Evolutionary conservation across 2,113 vertebrate genomes (phyloP).

Genomic region (Ochotona princeps): DNA sequence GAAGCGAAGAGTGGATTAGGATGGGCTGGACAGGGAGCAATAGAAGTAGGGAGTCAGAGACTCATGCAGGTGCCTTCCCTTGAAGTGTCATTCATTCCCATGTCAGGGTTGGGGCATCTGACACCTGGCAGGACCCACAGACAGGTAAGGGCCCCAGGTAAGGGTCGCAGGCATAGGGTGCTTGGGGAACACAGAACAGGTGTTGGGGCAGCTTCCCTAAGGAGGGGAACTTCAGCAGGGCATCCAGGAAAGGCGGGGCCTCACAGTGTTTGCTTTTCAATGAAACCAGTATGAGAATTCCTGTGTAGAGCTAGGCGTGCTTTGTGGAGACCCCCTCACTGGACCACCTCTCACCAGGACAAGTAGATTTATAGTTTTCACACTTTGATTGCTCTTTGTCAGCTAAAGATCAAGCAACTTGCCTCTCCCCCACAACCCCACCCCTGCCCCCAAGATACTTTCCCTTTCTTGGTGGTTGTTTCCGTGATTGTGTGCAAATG

Average conservation of each 20-base stretch:
- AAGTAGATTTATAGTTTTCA: not conserved
- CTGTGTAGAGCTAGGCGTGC: not conserved
- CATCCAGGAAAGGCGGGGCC: not conserved
- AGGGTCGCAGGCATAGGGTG: not conserved
- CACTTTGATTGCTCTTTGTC: not conserved
- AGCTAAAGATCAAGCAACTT: conserved; percentile 15
- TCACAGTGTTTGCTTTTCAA: rapidly evolving
- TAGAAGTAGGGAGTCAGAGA: not conserved
- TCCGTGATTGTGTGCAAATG: not conserved
- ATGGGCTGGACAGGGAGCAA: not conserved
- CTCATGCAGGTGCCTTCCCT: not conserved
- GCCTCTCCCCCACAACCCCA: not conserved
- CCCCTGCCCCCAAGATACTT: too few relatives aligned
- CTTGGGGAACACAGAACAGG: not conserved
- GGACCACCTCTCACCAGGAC: conserved; percentile 13
- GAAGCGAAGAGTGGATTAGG: not conserved
- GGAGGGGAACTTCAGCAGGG: not conserved
- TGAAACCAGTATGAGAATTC: not conserved
- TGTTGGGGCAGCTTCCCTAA: not conserved
- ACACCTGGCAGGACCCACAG: not conserved
- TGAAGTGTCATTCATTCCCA: not conserved
- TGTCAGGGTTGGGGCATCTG: not conserved
- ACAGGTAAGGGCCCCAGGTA: not conserved
- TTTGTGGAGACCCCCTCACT: not conserved
- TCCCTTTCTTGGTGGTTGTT: not conserved